phyloP scores from a whole-genome alignment of 2,113 vertebrate species.

The Triplophysa rosa region DNA sequence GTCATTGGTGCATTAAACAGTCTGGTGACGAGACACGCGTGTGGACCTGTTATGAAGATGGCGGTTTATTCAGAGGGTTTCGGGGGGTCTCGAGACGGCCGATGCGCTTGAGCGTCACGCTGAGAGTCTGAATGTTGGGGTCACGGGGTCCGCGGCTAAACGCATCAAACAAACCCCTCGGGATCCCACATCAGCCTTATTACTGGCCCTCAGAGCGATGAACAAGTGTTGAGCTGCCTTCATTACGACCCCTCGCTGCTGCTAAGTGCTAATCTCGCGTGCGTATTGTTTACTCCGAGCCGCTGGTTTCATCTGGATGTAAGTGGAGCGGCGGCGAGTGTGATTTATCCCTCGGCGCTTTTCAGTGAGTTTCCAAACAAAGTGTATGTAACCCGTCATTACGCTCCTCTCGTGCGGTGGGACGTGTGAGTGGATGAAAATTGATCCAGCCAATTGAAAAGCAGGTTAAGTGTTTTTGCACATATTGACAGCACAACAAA shows the following conservation, averaged over 20 bases:
- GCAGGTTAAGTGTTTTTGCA: constrained; percentile 85
- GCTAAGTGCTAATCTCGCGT: constrained; percentile 88
- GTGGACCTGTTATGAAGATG: constrained; percentile 62
- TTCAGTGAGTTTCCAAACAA: constrained; percentile 91
- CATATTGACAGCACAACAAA: constrained; percentile 84
- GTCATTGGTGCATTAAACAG: constrained; percentile 70
- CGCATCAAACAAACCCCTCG: constrained; percentile 77
- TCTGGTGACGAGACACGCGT: constrained; percentile 23
- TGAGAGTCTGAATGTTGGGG: constrained; percentile 74
- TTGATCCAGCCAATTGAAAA: constrained; percentile 92
- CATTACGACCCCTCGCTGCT: constrained; percentile 78
- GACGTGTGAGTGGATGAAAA: constrained; percentile 89
- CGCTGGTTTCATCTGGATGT: constrained; percentile 83
- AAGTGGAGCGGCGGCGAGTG: constrained; percentile 83
- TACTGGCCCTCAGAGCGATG: constrained; percentile 81
- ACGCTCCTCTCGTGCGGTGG: constrained; percentile 87
- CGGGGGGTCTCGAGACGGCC: constrained; percentile 65
- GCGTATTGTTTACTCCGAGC: constrained; percentile 67
- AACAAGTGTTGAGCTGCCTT: constrained; percentile 78
- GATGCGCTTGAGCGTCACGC: constrained; percentile 1
- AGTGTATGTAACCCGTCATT: constrained; percentile 92
- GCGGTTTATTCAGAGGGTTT: constrained; percentile 62
- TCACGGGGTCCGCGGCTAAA: constrained; percentile 89
- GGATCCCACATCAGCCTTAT: constrained; percentile 77
- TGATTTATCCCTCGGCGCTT: constrained; percentile 75